Evolutionary conservation across 1,140 invertebrate genomes (phyloP).

Genomic region (Drosophila tristis): DNA sequence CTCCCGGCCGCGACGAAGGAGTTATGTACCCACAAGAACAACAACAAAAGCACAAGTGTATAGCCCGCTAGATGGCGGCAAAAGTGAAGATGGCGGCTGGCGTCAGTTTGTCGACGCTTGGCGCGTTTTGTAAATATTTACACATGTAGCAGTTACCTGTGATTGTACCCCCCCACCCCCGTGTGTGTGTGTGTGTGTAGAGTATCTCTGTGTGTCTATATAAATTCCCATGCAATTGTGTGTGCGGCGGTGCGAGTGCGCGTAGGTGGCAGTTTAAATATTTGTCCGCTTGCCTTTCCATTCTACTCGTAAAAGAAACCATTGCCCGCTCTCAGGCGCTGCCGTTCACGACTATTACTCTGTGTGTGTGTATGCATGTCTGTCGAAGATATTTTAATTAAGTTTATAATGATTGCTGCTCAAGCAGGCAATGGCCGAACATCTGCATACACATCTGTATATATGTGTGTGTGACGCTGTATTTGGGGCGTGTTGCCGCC

Average conservation of each 20-base stretch:
- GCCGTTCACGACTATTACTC: slow-evolving; percentile 40
- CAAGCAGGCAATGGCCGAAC: slow-evolving; percentile 5
- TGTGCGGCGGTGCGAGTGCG: slow-evolving; percentile 20
- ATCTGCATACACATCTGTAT: slow-evolving; percentile 1
- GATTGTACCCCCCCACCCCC: slow-evolving; percentile 56
- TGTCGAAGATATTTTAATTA: slow-evolving; percentile 74
- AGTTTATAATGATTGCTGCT: slow-evolving; percentile 72
- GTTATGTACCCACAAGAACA: slow-evolving; percentile 28
- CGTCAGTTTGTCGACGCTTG: slow-evolving; percentile 76
- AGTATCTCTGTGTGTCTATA: slow-evolving; percentile 23
- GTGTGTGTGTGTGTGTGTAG: slow-evolving; percentile 2
- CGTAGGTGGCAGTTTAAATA: slow-evolving; percentile 40
- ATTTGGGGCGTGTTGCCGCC: slow-evolving; percentile 20
- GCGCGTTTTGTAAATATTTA: slow-evolving; percentile 82
- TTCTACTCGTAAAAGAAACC: slow-evolving; percentile 25
- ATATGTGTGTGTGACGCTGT: not conserved
- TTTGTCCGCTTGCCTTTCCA: slow-evolving; percentile 41
- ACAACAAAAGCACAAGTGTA: slow-evolving; percentile 29
- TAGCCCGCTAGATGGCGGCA: slow-evolving; percentile 32
- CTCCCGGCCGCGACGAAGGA: slow-evolving; percentile 36
- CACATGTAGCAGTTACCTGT: slow-evolving; percentile 81
- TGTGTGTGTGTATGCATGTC: slow-evolving; percentile 7
- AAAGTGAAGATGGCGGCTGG: slow-evolving; percentile 68
- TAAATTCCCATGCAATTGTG: slow-evolving; percentile 40
- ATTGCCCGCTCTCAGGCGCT: slow-evolving; percentile 45